Percentiles rank a stretch among this genome's conserved stretches.
Evolutionary conservation across 2,888 invertebrate genomes (phyloP).

Genomic region (Polietes domitor): DNA sequence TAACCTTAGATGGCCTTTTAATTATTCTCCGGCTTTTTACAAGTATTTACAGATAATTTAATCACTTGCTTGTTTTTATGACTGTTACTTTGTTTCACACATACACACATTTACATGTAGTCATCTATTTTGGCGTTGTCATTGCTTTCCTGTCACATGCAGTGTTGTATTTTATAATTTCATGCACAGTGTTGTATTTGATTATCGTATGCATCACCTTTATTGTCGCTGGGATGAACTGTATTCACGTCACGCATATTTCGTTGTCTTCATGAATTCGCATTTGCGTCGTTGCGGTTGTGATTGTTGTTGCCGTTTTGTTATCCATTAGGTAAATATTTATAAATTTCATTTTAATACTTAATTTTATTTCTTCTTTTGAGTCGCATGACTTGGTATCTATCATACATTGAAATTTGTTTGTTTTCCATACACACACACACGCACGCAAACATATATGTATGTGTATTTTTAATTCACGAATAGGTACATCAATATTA

Average conservation of each 20-base stretch:
- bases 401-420: conserved; percentile 32
- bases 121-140: conserved; percentile 24
- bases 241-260: conserved; percentile 20
- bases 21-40: background rate
- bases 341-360: background rate
- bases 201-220: conserved; percentile 7
- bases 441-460: too few species aligned
- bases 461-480: conserved; percentile 5
- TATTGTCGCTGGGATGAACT: background rate
- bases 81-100: conserved; percentile 8
- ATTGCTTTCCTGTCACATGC: conserved; percentile 24
- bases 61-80: background rate
- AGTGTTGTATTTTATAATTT: conserved; percentile 23
- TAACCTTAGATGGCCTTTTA: conserved; percentile 3
- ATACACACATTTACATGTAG: background rate
- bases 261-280: background rate
- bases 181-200: conserved; percentile 38
- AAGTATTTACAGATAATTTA: conserved; percentile 24
- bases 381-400: conserved; percentile 51
- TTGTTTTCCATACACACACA: background rate
- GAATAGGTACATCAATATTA: background rate
- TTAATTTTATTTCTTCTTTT: background rate
- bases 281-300: background rate
- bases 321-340: conserved; percentile 3
- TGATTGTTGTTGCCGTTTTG: background rate